Base-by-base conservation (phyloP, 2,888 invertebrate genomes). In the Xestia c-nigrum region DNA sequence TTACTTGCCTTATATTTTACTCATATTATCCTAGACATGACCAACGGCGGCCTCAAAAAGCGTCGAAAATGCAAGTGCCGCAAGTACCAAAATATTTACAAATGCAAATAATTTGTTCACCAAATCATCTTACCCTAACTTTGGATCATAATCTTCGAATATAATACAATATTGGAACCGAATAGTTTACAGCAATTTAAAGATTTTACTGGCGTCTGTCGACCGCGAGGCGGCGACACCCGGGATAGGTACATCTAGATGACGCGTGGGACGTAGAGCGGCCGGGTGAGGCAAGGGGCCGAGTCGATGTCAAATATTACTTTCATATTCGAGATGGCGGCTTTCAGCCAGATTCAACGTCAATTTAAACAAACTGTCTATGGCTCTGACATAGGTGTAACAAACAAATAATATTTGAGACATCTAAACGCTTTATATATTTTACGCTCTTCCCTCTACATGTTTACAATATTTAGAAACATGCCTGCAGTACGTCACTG, bases 51-150 rank as follows among this genome's bases (percentile, higher is more conserved):
- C 88, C 89, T 88, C 86, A 89, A 87, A 84, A 93, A 94, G 93
- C 93, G 85, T 91, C 91, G 81, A 87, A 92, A 94, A 94, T 93
- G 91, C 92, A 93, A 93, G 94, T 94, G 95, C 94, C 93, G 94
- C 92, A 92, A 93, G 90, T 88, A 88, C 85, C 89, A 91, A 91
- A 93, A 90, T 94, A 95, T 94, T 91, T 94, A 95, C 95, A 95
- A 93, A 94, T 91, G 86, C 82, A 85, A 86, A 88, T 87, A 87
- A 83, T 82, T 85, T 85, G 88, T 86, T 87, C 78, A 87, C 90
- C 89, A 89, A 91, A 91, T 87, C 80, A 69, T 88, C 91, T 91
- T 92, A 94, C 78, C 77, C 92, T 92, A 92, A 90, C 92, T 93
- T 93, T 94, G 93, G 93, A 90, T 90, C 83, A 84, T 90, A 90